Percentiles rank a stretch among this genome's conserved stretches.
Evolutionary conservation across 2,888 invertebrate species (phyloP).

Genomic region (Agrotis segetum): DNA sequence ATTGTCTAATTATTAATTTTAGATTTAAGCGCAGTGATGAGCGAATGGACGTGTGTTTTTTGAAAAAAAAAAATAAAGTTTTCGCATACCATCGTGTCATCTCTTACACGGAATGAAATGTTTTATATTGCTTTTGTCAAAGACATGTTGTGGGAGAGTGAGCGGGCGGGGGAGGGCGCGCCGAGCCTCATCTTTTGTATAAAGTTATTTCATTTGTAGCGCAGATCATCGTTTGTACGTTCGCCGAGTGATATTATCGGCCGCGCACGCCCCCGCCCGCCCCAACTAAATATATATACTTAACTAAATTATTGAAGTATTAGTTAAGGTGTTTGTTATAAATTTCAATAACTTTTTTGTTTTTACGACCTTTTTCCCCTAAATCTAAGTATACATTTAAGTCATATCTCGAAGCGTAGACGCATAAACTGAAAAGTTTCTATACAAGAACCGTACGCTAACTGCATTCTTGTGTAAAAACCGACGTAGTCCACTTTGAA

Average conservation of each 20-base stretch:
- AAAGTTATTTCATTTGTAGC: slow-evolving; percentile 84
- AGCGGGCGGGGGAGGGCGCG: slow-evolving; percentile 65
- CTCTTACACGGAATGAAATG: slow-evolving; percentile 90
- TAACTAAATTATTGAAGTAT: slow-evolving; percentile 89
- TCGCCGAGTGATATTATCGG: slow-evolving; percentile 70
- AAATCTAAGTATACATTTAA: slow-evolving; percentile 90
- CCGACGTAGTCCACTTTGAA: slow-evolving; percentile 89
- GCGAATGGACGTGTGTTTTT: slow-evolving; percentile 90
- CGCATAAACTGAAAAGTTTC: slow-evolving; percentile 85
- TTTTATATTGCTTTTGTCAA: slow-evolving; percentile 89
- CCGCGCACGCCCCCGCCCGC: slow-evolving; percentile 71
- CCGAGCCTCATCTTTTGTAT: slow-evolving; percentile 78
- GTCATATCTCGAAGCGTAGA: slow-evolving; percentile 90
- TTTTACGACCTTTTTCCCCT: slow-evolving; percentile 90
- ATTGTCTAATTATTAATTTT: slow-evolving; percentile 91
- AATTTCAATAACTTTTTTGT: slow-evolving; percentile 90
- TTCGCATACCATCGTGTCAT: slow-evolving; percentile 90
- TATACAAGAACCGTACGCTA: slow-evolving; percentile 80
- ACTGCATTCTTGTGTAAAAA: slow-evolving; percentile 82
- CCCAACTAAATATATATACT: slow-evolving; percentile 74
- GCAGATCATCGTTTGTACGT: slow-evolving; percentile 67
- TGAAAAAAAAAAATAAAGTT: slow-evolving; percentile 85
- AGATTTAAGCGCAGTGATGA: slow-evolving; percentile 90
- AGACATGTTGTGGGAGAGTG: slow-evolving; percentile 77
- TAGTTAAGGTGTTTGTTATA: slow-evolving; percentile 91